These are phyloP conservation scores for Pseudomyrmex gracilis DNA, from an alignment of 1,140 invertebrate species.

Conservation along the genomic window DNA sequence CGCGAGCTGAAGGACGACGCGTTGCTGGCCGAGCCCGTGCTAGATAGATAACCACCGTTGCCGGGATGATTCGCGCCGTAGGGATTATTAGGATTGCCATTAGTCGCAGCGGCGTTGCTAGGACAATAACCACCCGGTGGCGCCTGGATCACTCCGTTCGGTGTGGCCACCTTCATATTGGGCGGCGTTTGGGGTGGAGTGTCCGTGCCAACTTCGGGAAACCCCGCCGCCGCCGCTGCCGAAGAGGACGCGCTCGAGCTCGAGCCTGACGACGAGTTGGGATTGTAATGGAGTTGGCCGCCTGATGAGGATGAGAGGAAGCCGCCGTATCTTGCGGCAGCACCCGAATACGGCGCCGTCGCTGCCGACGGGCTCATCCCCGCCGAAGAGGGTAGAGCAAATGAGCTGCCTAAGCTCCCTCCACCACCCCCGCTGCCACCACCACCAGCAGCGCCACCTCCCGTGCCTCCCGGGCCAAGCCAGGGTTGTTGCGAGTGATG, in stretches of 20 bases:
- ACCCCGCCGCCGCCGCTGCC: constrained; percentile 87
- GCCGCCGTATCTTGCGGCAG: constrained; percentile 82
- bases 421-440: constrained; percentile 69
- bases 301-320: constrained; percentile 83
- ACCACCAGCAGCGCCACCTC: constrained; percentile 71
- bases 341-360: constrained; percentile 83
- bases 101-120: constrained; percentile 77
- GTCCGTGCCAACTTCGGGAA: constrained; percentile 95
- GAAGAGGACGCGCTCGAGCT: constrained; percentile 83
- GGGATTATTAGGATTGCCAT: constrained; percentile 79
- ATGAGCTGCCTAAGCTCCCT: constrained; percentile 80
- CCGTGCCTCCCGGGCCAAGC: constrained; percentile 75
- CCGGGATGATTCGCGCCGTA: constrained; percentile 85
- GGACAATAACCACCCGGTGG: constrained; percentile 86
- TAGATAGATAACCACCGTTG: constrained; percentile 85
- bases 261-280: constrained; percentile 83
- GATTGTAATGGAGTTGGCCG: constrained; percentile 83
- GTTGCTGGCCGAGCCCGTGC: constrained; percentile 84
- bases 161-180: constrained; percentile 94
- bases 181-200: constrained; percentile 96
- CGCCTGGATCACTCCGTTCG: constrained; percentile 88
- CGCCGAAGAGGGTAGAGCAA: constrained; percentile 84
- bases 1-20: constrained; percentile 85
- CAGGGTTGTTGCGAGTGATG: constrained; percentile 84
- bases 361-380: constrained; percentile 85